Percentiles rank a stretch among this genome's conserved stretches.
Conservation (phyloP, 2,113 vertebrate species). For the Gadus macrocephalus region DNA sequence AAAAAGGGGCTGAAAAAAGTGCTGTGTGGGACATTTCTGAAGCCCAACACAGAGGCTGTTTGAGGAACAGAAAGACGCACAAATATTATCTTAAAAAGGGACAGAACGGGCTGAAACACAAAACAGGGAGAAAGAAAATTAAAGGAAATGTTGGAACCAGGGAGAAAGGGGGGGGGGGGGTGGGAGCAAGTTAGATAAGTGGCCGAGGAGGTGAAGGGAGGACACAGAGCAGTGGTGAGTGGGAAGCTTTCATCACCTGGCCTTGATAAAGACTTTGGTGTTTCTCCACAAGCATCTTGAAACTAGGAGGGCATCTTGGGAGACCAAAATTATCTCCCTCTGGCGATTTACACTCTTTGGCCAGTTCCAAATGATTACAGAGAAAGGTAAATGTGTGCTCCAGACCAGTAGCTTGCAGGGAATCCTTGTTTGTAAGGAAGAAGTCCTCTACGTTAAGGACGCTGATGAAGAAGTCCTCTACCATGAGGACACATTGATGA, state of each 20-base stretch:
- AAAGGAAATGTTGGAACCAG: not conserved
- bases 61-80: slow-evolving; percentile 3
- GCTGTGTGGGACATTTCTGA: slow-evolving; percentile 56
- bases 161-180: slow-evolving; percentile 3
- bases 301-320: slow-evolving; percentile 12
- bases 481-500: not conserved
- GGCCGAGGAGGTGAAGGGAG: slow-evolving; percentile 25
- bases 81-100: too few relatives aligned
- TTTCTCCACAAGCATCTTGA: slow-evolving; percentile 38
- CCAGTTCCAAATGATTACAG: slow-evolving; percentile 22
- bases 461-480: too few relatives aligned
- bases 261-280: slow-evolving; percentile 39
- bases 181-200: not conserved
- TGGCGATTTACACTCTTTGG: slow-evolving; percentile 18
- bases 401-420: not conserved
- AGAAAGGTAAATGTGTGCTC: slow-evolving; percentile 18
- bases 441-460: not conserved
- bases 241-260: slow-evolving; percentile 47
- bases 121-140: not conserved
- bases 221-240: slow-evolving; percentile 46
- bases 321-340: not conserved
- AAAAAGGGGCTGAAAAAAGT: slow-evolving; percentile 5
- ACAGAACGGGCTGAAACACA: not conserved
- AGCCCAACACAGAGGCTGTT: slow-evolving; percentile 21
- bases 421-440: not conserved